Evolutionary conservation across 2,797 vertebrate species (phyloP).

Genomic region (Amblyopsis hoosieri): DNA sequence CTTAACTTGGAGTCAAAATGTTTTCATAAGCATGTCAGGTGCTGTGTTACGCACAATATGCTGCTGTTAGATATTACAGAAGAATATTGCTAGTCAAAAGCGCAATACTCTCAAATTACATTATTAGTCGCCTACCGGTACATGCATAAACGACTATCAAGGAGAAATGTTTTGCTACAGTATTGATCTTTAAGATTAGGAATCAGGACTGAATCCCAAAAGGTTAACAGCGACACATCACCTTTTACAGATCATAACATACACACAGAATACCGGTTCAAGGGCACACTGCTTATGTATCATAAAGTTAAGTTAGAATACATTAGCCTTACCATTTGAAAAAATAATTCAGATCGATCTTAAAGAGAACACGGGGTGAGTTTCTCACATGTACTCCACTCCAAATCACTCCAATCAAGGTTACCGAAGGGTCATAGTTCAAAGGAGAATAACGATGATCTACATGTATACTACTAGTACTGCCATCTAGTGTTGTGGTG

Average conservation of each 20-base stretch:
- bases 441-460: slow-evolving; percentile 14
- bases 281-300: not conserved
- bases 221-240: not conserved
- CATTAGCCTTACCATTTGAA: slow-evolving; percentile 56
- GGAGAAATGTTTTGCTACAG: not conserved
- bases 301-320: not conserved
- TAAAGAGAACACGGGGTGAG: not conserved
- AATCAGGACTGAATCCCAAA: not conserved
- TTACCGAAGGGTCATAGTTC: slow-evolving; percentile 64
- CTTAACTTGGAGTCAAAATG: no score
- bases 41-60: no score
- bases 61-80: no score
- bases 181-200: not conserved
- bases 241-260: not conserved
- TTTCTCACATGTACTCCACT: slow-evolving; percentile 47
- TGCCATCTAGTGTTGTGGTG: slow-evolving; percentile 49
- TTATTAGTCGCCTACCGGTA: not conserved
- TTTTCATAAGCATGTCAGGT: no score
- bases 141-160: not conserved
- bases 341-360: not conserved
- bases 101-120: no score
- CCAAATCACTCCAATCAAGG: slow-evolving; percentile 47
- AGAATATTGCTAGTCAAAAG: no score
- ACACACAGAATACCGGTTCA: not conserved
- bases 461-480: not conserved